These are phyloP conservation scores for Hypomecis atomaria DNA, from an alignment of 2,888 invertebrate genomes.

Conservation along the genomic window DNA sequence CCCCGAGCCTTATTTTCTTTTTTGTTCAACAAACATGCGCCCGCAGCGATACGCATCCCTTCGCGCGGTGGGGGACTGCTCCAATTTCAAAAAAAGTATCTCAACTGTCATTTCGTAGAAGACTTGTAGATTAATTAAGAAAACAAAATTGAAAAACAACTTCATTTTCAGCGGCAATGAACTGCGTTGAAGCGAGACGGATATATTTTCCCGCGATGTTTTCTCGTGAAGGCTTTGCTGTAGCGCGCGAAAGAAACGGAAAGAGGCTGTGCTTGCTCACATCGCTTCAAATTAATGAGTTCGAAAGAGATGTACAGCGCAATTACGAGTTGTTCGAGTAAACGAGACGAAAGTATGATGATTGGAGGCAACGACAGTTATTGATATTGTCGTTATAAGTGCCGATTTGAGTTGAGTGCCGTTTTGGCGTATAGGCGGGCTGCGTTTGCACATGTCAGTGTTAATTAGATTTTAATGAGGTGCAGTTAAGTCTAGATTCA, in stretches of 20 bases:
- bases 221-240: slow-evolving; percentile 54
- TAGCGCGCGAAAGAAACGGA: slow-evolving; percentile 76
- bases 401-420: slow-evolving; percentile 64
- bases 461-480: slow-evolving; percentile 79
- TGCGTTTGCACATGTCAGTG: slow-evolving; percentile 60
- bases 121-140: slow-evolving; percentile 57
- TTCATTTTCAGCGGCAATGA: slow-evolving; percentile 58
- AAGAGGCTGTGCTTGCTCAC: slow-evolving; percentile 62
- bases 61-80: slow-evolving; percentile 63
- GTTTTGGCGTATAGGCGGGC: slow-evolving; percentile 57
- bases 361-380: slow-evolving; percentile 80
- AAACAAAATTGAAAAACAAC: slow-evolving; percentile 62
- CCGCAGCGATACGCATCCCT: slow-evolving; percentile 68
- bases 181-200: slow-evolving; percentile 63
- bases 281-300: slow-evolving; percentile 74
- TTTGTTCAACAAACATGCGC: slow-evolving; percentile 72
- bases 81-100: slow-evolving; percentile 65
- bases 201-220: slow-evolving; percentile 47
- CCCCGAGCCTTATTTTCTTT: slow-evolving; percentile 75
- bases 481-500: slow-evolving; percentile 52
- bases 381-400: slow-evolving; percentile 78
- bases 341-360: slow-evolving; percentile 80
- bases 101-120: slow-evolving; percentile 69
- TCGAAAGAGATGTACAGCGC: slow-evolving; percentile 74
- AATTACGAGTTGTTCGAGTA: slow-evolving; percentile 77